Evolutionary conservation across 2,113 vertebrate species (phyloP).

Genomic region (Trematocara macrostoma): DNA sequence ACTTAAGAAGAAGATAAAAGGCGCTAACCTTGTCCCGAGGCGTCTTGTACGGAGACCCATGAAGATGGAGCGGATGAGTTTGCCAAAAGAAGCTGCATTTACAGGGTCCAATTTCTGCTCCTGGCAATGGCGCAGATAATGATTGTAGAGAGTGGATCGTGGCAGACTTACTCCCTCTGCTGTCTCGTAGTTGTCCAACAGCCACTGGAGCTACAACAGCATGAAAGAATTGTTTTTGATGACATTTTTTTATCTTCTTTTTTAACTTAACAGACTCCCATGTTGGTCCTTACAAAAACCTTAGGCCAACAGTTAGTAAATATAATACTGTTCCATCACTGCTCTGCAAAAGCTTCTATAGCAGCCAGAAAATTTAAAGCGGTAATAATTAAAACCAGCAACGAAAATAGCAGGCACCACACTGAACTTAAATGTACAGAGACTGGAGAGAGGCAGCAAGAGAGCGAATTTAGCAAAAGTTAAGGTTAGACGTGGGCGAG

Average conservation of each 20-base stretch:
- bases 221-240: not conserved
- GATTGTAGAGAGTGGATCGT: slow-evolving; percentile 93
- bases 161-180: slow-evolving; percentile 95
- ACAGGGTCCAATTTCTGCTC: slow-evolving; percentile 97
- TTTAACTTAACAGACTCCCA: not conserved
- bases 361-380: slow-evolving; percentile 19
- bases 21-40: slow-evolving; percentile 86
- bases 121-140: slow-evolving; percentile 96
- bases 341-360: slow-evolving; percentile 33
- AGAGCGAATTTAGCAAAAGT: not conserved
- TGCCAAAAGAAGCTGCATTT: slow-evolving; percentile 95
- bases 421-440: slow-evolving; percentile 2
- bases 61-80: slow-evolving; percentile 97
- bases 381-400: not conserved
- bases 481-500: slow-evolving; percentile 1
- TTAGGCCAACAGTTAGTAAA: not conserved
- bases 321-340: not conserved
- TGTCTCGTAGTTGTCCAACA: slow-evolving; percentile 96
- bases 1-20: not conserved
- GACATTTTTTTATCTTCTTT: not conserved
- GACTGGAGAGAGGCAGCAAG: slow-evolving; percentile 14
- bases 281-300: not conserved
- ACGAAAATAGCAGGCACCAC: slow-evolving; percentile 4
- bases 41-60: slow-evolving; percentile 94
- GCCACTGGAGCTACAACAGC: slow-evolving; percentile 87